phyloP scores from a whole-genome alignment of 1,140 invertebrate species.

The Papilio aristodemus region DNA sequence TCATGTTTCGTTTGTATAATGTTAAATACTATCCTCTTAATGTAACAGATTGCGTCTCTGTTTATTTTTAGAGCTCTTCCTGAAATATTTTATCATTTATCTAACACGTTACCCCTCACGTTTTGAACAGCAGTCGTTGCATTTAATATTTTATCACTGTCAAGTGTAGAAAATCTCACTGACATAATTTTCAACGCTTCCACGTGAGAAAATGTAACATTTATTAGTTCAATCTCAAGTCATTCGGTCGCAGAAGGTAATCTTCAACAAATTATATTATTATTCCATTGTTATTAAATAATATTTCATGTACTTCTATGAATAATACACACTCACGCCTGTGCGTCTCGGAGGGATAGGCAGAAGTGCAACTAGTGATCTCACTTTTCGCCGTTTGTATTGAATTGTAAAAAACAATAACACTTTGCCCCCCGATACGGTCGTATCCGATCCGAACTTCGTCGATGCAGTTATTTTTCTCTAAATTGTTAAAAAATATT shows the following conservation, averaged over 20 bases:
- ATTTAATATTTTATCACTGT: constrained; percentile 20
- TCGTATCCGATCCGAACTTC: too few species aligned
- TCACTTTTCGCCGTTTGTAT: too few species aligned
- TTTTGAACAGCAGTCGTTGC: not conserved
- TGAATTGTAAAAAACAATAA: too few species aligned
- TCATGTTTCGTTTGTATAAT: too few species aligned
- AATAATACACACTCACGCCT: not conserved
- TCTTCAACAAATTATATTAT: not conserved
- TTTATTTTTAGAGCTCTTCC: not conserved
- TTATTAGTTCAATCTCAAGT: not conserved
- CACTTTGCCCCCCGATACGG: too few species aligned
- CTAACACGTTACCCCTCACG: not conserved
- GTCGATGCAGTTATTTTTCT: too few species aligned
- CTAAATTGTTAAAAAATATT: too few species aligned
- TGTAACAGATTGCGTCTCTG: too few species aligned
- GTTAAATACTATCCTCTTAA: too few species aligned
- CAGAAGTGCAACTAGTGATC: too few species aligned
- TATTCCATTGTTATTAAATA: too few species aligned
- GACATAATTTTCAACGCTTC: not conserved
- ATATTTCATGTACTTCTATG: not conserved
- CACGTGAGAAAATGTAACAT: constrained; percentile 1
- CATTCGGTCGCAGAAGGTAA: not conserved
- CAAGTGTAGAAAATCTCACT: not conserved
- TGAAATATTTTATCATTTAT: not conserved
- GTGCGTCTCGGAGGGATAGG: too few species aligned